Evolutionary conservation across 2,888 invertebrate species (phyloP), one percentile per base, ranked within the genome.

Genomic region (Iselma pallidipennis): DNA sequence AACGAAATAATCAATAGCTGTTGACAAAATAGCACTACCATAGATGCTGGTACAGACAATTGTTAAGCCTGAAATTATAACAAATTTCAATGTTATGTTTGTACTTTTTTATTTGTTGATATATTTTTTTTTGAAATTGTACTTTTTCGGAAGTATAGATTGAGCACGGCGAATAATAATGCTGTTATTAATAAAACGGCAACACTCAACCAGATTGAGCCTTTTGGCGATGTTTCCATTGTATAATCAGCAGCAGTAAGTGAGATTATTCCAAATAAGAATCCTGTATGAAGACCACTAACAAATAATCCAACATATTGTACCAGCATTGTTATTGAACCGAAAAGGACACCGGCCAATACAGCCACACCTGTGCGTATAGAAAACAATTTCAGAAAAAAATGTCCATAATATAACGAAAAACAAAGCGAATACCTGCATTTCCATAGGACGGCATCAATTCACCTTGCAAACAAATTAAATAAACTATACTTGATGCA

Each of bases 281-380:
- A 80, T 21, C 92, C 92, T 0, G 91, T 88, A 78, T 91, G 91
- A 73, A 92, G 87, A 31, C 92, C 92, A 21, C 90, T 89, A 86
- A 92, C 89, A 81, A 92, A 92, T 59, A 93, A 86, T 4, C 92
- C 92, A 37, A 92, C 90, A 77, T 92, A 91, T 76, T 91, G 91
- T 60, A 92, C 91, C 74, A 92, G 84, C 89, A 91, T 91, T 10
- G 91, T 92, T 75, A 92, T 90, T 62, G 92, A 85, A 12, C 92
- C 92, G 74, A 91, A 90, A 45, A 92, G 82, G 21, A 92, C 81
- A 10, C 92, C 92, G 25, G 91, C 91, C 59, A 88, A 87, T 19
- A 91, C 78, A 0, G 91, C 88, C 51, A 91, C 89, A 61, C 89
- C 91, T 84, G 82, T 68, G 26, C 26, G n/a, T n/a, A n/a, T n/a